Evolutionary conservation across 1,140 invertebrate species (phyloP).

Genomic region (Drosophila ercepeae): DNA sequence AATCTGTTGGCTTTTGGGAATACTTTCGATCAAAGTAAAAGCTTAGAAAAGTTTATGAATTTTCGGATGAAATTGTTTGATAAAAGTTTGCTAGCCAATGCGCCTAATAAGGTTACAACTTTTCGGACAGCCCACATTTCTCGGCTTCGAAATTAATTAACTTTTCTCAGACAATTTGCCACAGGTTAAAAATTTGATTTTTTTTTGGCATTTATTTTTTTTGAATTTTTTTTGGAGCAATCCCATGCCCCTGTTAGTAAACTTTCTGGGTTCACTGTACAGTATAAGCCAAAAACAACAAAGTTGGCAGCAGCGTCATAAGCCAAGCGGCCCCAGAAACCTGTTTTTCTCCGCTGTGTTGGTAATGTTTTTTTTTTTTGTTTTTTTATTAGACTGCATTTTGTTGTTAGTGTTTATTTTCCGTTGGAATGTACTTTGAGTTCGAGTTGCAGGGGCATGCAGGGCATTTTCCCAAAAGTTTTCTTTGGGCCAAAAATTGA

Average conservation of each 20-base stretch:
- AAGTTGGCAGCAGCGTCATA: slow-evolving; percentile 40
- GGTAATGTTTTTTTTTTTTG: too few relatives aligned
- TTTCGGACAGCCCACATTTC: neutral
- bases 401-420: slow-evolving; percentile 2
- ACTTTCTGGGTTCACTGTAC: slow-evolving; percentile 44
- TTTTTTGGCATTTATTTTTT: neutral
- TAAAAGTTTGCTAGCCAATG: neutral
- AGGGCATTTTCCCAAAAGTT: slow-evolving; percentile 21
- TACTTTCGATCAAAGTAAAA: neutral
- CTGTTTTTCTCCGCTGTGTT: slow-evolving; percentile 39
- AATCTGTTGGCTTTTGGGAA: neutral
- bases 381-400: slow-evolving; percentile 9
- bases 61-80: neutral
- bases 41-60: neutral
- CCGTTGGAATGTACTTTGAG: slow-evolving; percentile 40
- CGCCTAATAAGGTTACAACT: neutral
- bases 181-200: neutral
- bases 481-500: slow-evolving; percentile 24
- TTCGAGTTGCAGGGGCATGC: too few relatives aligned
- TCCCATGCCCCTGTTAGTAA: slow-evolving; percentile 27
- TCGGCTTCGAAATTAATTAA: neutral
- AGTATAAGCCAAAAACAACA: slow-evolving; percentile 33
- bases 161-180: neutral
- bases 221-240: slow-evolving; percentile 6
- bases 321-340: slow-evolving; percentile 49